Percentiles rank a stretch among this genome's conserved stretches.
Conservation (phyloP, 2,113 vertebrate genomes). For the Hypanus sabinus region DNA sequence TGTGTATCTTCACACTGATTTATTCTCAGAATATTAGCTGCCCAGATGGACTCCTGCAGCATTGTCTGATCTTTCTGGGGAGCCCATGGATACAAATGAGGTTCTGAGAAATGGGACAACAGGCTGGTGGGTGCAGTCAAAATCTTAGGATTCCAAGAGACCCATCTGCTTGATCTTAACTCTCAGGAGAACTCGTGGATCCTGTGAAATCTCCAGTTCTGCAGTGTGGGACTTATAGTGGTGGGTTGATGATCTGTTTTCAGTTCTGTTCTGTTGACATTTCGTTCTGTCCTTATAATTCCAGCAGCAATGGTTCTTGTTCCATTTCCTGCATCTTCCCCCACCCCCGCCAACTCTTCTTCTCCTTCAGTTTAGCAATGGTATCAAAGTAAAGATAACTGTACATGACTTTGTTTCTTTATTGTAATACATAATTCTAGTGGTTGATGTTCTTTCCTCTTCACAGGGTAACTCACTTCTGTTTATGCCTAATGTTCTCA, state of each 20-base stretch:
- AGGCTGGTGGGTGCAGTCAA: background rate
- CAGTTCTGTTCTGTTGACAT: background rate
- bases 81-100: background rate
- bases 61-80: background rate
- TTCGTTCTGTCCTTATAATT: background rate
- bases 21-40: background rate
- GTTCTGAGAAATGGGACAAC: background rate
- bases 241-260: background rate
- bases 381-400: background rate
- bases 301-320: background rate
- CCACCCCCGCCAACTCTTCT: background rate
- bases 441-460: slow-evolving; percentile 45
- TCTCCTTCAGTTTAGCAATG: too few relatives aligned
- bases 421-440: background rate
- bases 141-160: background rate
- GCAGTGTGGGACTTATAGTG: background rate
- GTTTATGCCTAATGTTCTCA: slow-evolving; percentile 92
- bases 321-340: background rate
- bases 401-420: background rate
- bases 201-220: background rate
- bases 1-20: background rate
- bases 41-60: background rate
- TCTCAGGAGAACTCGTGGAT: background rate
- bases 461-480: slow-evolving; percentile 93
- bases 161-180: background rate